Evolutionary conservation across 1,140 invertebrate genomes (phyloP).

Genomic region (Drosophila sproati): DNA sequence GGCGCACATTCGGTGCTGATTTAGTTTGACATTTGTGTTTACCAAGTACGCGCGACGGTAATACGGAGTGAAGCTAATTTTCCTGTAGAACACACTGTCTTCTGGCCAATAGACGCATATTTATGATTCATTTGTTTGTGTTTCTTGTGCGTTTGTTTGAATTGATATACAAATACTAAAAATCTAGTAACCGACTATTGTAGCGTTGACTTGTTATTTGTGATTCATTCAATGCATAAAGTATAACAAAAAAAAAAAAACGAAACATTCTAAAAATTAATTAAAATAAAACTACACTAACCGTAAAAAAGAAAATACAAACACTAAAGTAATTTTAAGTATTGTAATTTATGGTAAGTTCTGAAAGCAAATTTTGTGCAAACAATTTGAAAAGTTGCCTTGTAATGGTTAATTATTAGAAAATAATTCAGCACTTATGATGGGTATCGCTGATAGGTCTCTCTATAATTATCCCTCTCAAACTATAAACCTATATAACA

Average conservation of each 20-base stretch:
- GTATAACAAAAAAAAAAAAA: slow-evolving; percentile 35
- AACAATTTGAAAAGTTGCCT: slow-evolving; percentile 77
- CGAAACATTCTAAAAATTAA: slow-evolving; percentile 32
- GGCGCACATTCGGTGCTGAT: slow-evolving; percentile 45
- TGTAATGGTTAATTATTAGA: slow-evolving; percentile 30
- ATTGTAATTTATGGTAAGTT: slow-evolving; percentile 77
- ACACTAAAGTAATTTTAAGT: slow-evolving; percentile 77
- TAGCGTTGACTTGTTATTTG: slow-evolving; percentile 62
- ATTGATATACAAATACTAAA: slow-evolving; percentile 29
- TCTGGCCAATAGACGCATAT: slow-evolving; percentile 28
- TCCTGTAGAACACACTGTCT: slow-evolving; percentile 30
- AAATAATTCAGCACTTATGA: slow-evolving; percentile 55
- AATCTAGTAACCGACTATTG: slow-evolving; percentile 50
- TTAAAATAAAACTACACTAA: slow-evolving; percentile 42
- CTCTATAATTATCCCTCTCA: slow-evolving; percentile 41
- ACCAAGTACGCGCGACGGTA: slow-evolving; percentile 61
- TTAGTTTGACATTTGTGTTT: slow-evolving; percentile 73
- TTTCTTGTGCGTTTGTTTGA: slow-evolving; percentile 49
- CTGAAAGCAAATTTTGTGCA: slow-evolving; percentile 49
- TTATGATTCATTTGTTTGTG: slow-evolving; percentile 39
- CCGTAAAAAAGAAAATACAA: slow-evolving; percentile 37
- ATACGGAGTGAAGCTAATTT: slow-evolving; percentile 9
- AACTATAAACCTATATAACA: slow-evolving; percentile 12
- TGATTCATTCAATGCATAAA: slow-evolving; percentile 64
- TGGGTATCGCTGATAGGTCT: slow-evolving; percentile 72